A percentile compares a stretch with the other conserved stretches of the same genome.
These are phyloP conservation scores for Lophotriccus pileatus DNA, from an alignment of 2,797 vertebrate genomes.

Conservation along the genomic window DNA sequence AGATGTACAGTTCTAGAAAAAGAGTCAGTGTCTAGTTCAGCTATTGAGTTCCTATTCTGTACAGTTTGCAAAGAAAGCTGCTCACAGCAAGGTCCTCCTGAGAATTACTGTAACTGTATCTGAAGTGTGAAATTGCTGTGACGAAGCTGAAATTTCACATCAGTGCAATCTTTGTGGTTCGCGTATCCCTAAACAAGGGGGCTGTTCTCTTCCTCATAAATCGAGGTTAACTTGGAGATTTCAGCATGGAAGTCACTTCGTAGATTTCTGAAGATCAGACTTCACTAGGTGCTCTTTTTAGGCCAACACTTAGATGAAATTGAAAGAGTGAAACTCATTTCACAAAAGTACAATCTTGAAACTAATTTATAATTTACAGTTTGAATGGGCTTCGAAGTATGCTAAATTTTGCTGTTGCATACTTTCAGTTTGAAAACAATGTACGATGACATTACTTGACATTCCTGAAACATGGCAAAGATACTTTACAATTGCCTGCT, in stretches of 20 bases:
- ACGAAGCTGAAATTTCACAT: neutral
- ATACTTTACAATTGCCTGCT: neutral
- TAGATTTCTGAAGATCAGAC: neutral
- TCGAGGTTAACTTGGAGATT: neutral
- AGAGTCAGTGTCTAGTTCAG: neutral
- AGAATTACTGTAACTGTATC: neutral
- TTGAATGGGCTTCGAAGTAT: neutral
- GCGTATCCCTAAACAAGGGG: neutral
- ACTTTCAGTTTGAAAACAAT: neutral
- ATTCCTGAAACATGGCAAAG: neutral
- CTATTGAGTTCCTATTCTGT: neutral
- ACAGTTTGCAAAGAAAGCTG: neutral
- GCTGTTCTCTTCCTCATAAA: neutral
- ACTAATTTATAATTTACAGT: neutral
- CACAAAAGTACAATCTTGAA: neutral
- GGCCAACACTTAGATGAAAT: neutral
- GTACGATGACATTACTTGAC: neutral
- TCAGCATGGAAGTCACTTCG: neutral
- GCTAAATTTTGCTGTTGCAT: neutral
- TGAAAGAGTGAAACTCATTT: neutral
- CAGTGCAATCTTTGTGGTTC: neutral
- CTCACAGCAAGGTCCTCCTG: neutral
- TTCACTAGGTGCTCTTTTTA: neutral
- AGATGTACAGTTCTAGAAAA: constrained; percentile 19
- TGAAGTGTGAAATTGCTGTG: neutral